Evolutionary conservation across 2,113 vertebrate genomes (phyloP).

Genomic region (Vanacampus margaritifer): DNA sequence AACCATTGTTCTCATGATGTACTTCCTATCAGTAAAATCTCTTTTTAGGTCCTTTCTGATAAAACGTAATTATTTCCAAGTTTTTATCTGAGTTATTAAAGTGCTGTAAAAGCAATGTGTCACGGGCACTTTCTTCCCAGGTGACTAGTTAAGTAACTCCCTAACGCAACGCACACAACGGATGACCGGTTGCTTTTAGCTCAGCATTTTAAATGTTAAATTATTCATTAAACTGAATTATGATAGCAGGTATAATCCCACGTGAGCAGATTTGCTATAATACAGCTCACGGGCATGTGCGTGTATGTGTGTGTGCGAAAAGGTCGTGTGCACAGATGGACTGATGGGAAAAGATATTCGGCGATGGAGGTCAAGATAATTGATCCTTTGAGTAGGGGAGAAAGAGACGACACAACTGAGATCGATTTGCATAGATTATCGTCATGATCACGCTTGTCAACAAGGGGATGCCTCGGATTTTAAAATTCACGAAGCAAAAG

Average conservation of each 20-base stretch:
- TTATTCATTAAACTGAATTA: slow-evolving; percentile 75
- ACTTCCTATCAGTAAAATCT: slow-evolving; percentile 25
- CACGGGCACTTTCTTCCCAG: slow-evolving; percentile 35
- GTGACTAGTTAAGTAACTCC: slow-evolving; percentile 50
- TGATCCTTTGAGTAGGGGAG: slow-evolving; percentile 27
- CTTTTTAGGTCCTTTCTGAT: slow-evolving; percentile 19
- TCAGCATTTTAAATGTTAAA: slow-evolving; percentile 71
- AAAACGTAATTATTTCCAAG: slow-evolving; percentile 27
- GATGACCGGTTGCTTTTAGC: slow-evolving; percentile 39
- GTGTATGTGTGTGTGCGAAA: too few relatives aligned
- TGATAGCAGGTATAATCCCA: slow-evolving; percentile 52
- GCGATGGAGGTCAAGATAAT: slow-evolving; percentile 42
- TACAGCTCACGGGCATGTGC: slow-evolving; percentile 61
- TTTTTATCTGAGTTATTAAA: slow-evolving; percentile 50
- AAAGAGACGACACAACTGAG: slow-evolving; percentile 14
- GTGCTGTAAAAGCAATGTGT: slow-evolving; percentile 45
- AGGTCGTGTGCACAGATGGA: slow-evolving; percentile 55
- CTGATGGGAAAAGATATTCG: slow-evolving; percentile 24
- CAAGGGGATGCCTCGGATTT: not conserved
- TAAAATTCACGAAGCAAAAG: not conserved
- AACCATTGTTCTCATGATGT: slow-evolving; percentile 22
- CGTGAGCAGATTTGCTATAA: slow-evolving; percentile 49
- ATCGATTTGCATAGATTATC: slow-evolving; percentile 9
- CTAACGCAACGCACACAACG: slow-evolving; percentile 27
- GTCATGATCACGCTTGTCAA: slow-evolving; percentile 1